Base-by-base conservation (phyloP, 92 coral and sea anemone genomes). In the Pocillopora grandis region DNA sequence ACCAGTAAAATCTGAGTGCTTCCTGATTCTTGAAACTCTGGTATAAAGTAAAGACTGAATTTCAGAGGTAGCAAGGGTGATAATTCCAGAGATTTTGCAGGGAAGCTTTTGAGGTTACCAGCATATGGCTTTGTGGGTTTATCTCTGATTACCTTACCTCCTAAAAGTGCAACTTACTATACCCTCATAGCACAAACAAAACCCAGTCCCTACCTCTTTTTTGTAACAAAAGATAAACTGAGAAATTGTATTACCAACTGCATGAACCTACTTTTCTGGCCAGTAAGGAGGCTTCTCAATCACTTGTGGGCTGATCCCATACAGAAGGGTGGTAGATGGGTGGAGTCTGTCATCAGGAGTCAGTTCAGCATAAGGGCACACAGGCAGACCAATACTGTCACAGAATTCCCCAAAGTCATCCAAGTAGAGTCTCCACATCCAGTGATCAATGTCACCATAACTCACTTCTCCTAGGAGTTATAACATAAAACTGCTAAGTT, bases 331-430 rank as follows among this genome's bases (percentile, higher is more conserved):
- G 19, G 98, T 93, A 76, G 95, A 81, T 16, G 73, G 81, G 14
- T 95, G 98, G 12, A 91, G 88, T 15, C 76, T 80, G 58, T 89
- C 93, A 56, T 87, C 89, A 67, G 90, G 88, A 12, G 67, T 76
- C 48, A 93, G 76, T 42, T 93, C 92, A 61, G 98, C 95, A 82
- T 86, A 89, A 19, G 98, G 98, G 56, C 98, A 93, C 76, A 93
- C 98, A 37, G 98, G 98, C 36, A 93, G 85, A 21, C 91, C 95
- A 76, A 93, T 87, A 35, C 89, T 89, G 86, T 91, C 93, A 82
- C 95, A 89, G 84, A 93, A 93, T 73, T 93, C 98, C 31, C 98
- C 98, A 91, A 93, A 94, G 72, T 91, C 93, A 80, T 94, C 98
- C 84, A 94, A 81, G 82, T 89, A 94, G 49, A 94, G 86, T 65